Evolutionary conservation across 92 coral and sea anemone species (phyloP).

Genomic region (Isaurus tuberculatus): DNA sequence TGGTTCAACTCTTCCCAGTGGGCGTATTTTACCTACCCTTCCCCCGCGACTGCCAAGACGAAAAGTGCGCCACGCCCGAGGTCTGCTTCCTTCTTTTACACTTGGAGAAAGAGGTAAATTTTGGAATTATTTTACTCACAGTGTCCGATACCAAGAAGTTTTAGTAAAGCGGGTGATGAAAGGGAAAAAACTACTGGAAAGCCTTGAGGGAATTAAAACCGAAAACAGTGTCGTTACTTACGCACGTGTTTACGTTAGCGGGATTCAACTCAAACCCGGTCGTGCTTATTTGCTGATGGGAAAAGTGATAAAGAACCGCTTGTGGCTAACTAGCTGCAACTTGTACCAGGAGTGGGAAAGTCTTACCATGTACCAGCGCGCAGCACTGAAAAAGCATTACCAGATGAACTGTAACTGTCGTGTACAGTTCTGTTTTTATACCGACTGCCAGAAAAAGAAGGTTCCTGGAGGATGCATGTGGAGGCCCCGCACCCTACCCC

Average conservation of each 20-base stretch:
- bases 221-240: slow-evolving; percentile 7
- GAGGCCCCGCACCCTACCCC: slow-evolving; percentile 47
- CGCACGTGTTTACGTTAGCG: slow-evolving; percentile 64
- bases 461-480: slow-evolving; percentile 43
- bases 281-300: slow-evolving; percentile 79
- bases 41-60: slow-evolving; percentile 25
- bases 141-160: slow-evolving; percentile 58
- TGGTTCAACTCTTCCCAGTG: neutral
- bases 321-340: slow-evolving; percentile 63
- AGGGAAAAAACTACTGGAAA: slow-evolving; percentile 57
- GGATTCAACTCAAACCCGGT: slow-evolving; percentile 53
- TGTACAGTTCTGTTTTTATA: slow-evolving; percentile 56
- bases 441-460: slow-evolving; percentile 50
- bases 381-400: slow-evolving; percentile 65
- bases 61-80: slow-evolving; percentile 36
- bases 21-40: slow-evolving; percentile 12
- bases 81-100: slow-evolving; percentile 25
- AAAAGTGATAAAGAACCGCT: slow-evolving; percentile 61
- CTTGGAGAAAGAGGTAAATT: neutral
- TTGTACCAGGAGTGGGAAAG: slow-evolving; percentile 64
- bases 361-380: slow-evolving; percentile 56
- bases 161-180: slow-evolving; percentile 68
- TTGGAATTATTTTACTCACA: neutral
- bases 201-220: slow-evolving; percentile 36
- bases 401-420: slow-evolving; percentile 70